Percentiles rank a stretch among this genome's conserved stretches.
phyloP scores from a whole-genome alignment of 2,113 vertebrate species.

The Nycticebus coucang region DNA sequence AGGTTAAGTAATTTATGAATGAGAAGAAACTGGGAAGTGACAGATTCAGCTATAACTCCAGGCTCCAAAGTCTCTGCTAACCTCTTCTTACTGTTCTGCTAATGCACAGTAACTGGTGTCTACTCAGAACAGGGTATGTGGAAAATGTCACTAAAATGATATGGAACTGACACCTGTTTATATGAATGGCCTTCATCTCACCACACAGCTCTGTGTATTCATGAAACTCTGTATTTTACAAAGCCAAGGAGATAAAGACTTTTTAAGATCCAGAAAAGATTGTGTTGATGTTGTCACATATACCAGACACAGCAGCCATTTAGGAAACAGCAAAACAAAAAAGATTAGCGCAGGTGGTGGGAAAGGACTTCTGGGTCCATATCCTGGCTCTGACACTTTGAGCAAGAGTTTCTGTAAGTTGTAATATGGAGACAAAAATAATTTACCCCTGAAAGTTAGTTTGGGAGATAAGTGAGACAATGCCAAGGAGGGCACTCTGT shows the following conservation, averaged over 20 bases:
- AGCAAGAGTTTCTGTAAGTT: slow-evolving; percentile 10
- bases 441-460: not conserved
- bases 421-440: not conserved
- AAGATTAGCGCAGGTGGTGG: not conserved
- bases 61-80: not conserved
- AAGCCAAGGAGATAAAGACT: not conserved
- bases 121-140: not conserved
- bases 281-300: not conserved
- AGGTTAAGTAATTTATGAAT: not conserved
- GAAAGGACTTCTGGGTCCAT: not conserved
- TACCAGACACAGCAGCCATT: not conserved
- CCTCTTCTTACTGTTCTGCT: not conserved
- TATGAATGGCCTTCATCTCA: not conserved
- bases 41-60: not conserved
- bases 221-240: not conserved
- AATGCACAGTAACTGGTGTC: not conserved
- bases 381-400: not conserved
- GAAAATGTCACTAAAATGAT: not conserved
- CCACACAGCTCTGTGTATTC: not conserved
- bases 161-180: not conserved
- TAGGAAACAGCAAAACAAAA: not conserved
- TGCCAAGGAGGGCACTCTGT: not conserved
- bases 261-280: not conserved
- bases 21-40: not conserved
- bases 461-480: slow-evolving; percentile 18